These are phyloP conservation scores for Galerucella pusilla DNA, from an alignment of 2,888 invertebrate species.

Conservation along the genomic window DNA sequence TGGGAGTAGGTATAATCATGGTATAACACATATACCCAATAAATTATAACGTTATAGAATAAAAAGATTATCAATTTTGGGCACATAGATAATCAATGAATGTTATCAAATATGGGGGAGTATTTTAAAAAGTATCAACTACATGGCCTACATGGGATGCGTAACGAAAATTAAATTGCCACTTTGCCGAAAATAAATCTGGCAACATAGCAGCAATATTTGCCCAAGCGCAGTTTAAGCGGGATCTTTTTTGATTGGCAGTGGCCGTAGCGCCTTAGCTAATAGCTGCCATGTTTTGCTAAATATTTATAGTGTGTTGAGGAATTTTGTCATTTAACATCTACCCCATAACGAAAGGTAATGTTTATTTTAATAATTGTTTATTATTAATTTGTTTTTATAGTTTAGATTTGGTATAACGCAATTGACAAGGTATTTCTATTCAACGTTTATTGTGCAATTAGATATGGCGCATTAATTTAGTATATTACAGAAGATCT, in stretches of 20 bases:
- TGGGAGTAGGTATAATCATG: too few relatives aligned
- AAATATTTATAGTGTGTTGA: conserved; percentile 73
- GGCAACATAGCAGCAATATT: conserved; percentile 21
- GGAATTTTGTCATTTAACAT: conserved; percentile 59
- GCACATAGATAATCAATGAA: too few relatives aligned
- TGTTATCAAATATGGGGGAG: too few relatives aligned
- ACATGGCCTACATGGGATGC: too few relatives aligned
- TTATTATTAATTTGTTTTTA: conserved; percentile 27
- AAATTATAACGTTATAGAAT: too few relatives aligned
- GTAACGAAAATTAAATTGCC: not conserved
- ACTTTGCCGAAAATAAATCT: too few relatives aligned
- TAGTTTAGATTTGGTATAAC: conserved; percentile 6
- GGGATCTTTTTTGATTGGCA: conserved; percentile 60
- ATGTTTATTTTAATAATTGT: conserved; percentile 42
- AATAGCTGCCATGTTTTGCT: conserved; percentile 80
- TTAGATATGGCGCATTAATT: conserved; percentile 48
- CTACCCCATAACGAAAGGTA: conserved; percentile 60
- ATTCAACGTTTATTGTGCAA: conserved; percentile 45
- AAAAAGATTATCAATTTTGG: too few relatives aligned
- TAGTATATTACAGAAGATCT: conserved; percentile 8
- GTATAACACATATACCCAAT: too few relatives aligned
- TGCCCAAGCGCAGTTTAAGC: conserved; percentile 58
- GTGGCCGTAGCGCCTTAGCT: conserved; percentile 60
- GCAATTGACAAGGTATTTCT: conserved; percentile 14
- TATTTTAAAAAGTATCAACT: too few relatives aligned